Evolutionary conservation across 2,113 vertebrate species (phyloP).

Genomic region (Anguilla japonica): DNA sequence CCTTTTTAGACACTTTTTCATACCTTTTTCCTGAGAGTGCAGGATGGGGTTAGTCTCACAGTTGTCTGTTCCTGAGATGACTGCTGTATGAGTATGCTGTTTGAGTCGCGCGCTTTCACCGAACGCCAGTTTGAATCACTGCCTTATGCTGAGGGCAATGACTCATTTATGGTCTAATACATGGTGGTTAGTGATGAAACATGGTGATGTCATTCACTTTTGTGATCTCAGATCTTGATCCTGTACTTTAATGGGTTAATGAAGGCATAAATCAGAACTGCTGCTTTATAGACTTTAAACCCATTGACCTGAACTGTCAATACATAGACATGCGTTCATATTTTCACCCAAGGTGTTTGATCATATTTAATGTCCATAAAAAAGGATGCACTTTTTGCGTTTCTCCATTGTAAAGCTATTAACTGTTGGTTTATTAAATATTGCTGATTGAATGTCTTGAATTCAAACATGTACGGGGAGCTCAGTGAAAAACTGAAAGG

Average conservation of each 20-base stretch:
- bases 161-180: background rate
- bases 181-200: background rate
- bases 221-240: background rate
- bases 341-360: background rate
- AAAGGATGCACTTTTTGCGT: background rate
- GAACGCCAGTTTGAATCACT: background rate
- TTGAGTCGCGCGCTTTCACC: background rate
- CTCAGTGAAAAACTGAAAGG: too few species aligned
- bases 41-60: too few species aligned
- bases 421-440: background rate
- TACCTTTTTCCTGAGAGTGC: too few species aligned
- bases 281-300: background rate
- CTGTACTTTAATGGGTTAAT: background rate
- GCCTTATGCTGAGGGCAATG: background rate
- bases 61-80: too few species aligned
- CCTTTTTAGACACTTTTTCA: too few species aligned
- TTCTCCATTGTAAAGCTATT: background rate
- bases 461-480: too few species aligned
- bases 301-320: background rate
- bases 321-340: background rate
- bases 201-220: background rate
- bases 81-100: too few species aligned
- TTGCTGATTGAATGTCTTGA: too few species aligned
- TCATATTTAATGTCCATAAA: background rate
- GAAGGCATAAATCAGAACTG: background rate